These are phyloP conservation scores for Philotrypesis tridentata DNA, from an alignment of 1,140 invertebrate genomes.

Conservation along the genomic window DNA sequence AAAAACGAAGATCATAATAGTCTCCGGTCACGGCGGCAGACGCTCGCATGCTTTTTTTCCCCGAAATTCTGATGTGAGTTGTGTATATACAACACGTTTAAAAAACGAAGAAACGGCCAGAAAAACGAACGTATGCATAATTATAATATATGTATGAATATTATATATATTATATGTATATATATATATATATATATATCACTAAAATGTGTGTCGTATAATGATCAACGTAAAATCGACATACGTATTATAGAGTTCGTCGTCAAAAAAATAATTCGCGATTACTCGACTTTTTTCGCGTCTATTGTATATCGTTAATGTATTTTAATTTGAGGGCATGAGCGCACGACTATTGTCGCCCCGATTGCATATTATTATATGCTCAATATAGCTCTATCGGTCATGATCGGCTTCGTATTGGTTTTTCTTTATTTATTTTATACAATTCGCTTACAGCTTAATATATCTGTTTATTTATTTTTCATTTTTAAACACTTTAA, in stretches of 20 bases:
- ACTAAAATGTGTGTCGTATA: background rate
- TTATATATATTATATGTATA: background rate
- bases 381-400: background rate
- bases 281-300: background rate
- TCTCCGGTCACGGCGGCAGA: background rate
- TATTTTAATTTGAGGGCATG: background rate
- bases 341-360: background rate
- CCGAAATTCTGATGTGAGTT: background rate
- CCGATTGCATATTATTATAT: background rate
- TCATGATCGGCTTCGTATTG: background rate
- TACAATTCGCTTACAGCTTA: background rate
- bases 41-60: background rate
- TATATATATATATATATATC: background rate
- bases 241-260: background rate
- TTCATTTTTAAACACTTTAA: conserved; percentile 26
- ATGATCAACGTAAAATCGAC: background rate
- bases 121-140: background rate
- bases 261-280: background rate
- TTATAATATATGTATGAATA: too few species aligned
- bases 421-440: background rate
- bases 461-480: background rate
- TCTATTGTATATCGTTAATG: background rate
- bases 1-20: conserved; percentile 1
- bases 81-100: background rate
- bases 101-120: conserved; percentile 9